Evolutionary conservation across 2,113 vertebrate species (phyloP).

Genomic region (Python bivittatus): DNA sequence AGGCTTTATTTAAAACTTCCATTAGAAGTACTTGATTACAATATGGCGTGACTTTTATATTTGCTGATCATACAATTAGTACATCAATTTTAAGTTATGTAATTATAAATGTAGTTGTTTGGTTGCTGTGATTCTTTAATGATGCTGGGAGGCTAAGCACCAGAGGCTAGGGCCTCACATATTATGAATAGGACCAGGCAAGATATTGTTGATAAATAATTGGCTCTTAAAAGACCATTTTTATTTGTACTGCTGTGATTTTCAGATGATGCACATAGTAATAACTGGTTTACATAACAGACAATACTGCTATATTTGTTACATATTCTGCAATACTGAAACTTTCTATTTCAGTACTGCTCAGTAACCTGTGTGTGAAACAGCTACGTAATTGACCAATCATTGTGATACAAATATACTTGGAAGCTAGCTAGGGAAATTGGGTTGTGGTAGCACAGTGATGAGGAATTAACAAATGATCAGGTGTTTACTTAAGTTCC

Average conservation of each 20-base stretch:
- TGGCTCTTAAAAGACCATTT: neutral
- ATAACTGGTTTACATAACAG: neutral
- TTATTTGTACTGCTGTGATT: neutral
- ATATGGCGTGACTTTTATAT: neutral
- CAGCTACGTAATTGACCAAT: neutral
- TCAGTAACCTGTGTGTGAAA: neutral
- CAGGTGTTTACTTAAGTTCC: neutral
- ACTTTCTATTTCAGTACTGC: neutral
- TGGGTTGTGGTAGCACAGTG: neutral
- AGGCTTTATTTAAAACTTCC: neutral
- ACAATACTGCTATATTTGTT: neutral
- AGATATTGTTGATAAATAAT: neutral
- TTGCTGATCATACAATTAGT: neutral
- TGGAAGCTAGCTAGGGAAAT: neutral
- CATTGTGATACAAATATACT: neutral
- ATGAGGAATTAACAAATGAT: neutral
- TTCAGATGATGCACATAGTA: neutral
- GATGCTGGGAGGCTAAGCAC: neutral
- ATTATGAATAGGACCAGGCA: neutral
- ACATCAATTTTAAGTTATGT: neutral
- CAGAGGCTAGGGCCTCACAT: neutral
- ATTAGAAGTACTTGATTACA: neutral
- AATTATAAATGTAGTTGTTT: neutral
- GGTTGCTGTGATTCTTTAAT: neutral
- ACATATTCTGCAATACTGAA: neutral